Evolutionary conservation across 2,888 invertebrate species (phyloP).

Genomic region (Blomia tropicalis): DNA sequence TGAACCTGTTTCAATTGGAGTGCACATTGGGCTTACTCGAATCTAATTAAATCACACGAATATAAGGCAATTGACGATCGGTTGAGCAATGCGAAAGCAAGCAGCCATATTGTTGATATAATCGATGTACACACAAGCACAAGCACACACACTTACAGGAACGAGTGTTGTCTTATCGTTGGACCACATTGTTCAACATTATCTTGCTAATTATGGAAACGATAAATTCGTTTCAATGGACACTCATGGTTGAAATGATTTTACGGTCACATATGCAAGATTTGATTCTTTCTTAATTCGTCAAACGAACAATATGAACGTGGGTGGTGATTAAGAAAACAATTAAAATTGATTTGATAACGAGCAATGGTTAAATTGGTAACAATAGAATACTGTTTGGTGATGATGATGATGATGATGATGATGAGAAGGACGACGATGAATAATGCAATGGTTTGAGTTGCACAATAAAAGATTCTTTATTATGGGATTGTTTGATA

Average conservation of each 20-base stretch:
- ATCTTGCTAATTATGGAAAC: slow-evolving; percentile 10
- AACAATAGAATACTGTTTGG: background rate
- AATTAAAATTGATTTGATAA: slow-evolving; percentile 3
- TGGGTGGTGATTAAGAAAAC: background rate
- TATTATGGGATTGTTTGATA: no score
- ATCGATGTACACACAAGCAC: no score
- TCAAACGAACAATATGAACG: background rate
- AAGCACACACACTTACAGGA: no score
- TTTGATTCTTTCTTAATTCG: background rate
- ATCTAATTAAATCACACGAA: no score
- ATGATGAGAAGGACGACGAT: background rate
- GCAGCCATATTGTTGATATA: no score
- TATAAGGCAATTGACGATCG: no score
- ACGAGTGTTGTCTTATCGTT: no score
- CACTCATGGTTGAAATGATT: no score
- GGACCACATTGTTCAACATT: background rate
- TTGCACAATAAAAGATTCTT: slow-evolving; percentile 8
- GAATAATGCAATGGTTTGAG: background rate
- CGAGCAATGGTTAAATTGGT: no score
- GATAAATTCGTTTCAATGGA: slow-evolving; percentile 9
- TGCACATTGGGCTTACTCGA: no score
- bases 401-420: background rate
- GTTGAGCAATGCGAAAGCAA: no score
- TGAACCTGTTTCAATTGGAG: no score
- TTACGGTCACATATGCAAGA: background rate